Evolutionary conservation across 1,140 invertebrate species (phyloP), one percentile per base, ranked within the genome.

Genomic region (Copidosoma floridanum): DNA sequence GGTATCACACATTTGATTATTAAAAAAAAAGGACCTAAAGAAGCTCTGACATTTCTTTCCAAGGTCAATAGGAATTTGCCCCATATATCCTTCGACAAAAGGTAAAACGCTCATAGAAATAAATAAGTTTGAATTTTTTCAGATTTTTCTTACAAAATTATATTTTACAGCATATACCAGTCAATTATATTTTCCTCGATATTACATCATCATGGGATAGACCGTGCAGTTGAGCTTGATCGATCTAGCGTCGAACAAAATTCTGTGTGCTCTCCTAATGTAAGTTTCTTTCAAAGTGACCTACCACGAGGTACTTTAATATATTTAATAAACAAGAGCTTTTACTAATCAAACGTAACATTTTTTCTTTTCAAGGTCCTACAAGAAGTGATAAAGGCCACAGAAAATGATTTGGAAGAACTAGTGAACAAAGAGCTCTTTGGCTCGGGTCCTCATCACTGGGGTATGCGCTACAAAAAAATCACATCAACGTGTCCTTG

Each of bases 111-210:
- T n/a, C 55, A 41, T 38, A 46, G 37, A 14, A 21, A 46, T 52
- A 21, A 37, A 21, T 21, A 14, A 3, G 14, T 23, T 46, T 46
- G 14, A 26, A n/a, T 37, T 55, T 5, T 29, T n/a, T 57, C 6
- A 18, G 27, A 11, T 32, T 12, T 32, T 16, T 48, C 32, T 48
- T 3, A 16, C 11, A 29, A 59, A 3, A 16, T 52, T 47, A 14
- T 12, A 29, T 38, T 29, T 54, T 75, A 20, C 56, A 81, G 79
- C 35, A 64, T 80, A 24, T 79, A 76, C 61, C 71, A 77, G n/a
- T 73, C 75, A 14, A 64, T 80, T 1, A 66, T 81, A 62, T 81
- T 78, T 64, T 72, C 75, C 20, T 76, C 78, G 65, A 74, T 81
- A 53, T 52, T 81, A 23, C 64, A 71, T 54, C 71, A 64, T 10